Percentiles rank a stretch among this genome's conserved stretches.
These are phyloP conservation scores for Drosophila affinis DNA, from an alignment of 2,888 invertebrate species.

Conservation along the genomic window DNA sequence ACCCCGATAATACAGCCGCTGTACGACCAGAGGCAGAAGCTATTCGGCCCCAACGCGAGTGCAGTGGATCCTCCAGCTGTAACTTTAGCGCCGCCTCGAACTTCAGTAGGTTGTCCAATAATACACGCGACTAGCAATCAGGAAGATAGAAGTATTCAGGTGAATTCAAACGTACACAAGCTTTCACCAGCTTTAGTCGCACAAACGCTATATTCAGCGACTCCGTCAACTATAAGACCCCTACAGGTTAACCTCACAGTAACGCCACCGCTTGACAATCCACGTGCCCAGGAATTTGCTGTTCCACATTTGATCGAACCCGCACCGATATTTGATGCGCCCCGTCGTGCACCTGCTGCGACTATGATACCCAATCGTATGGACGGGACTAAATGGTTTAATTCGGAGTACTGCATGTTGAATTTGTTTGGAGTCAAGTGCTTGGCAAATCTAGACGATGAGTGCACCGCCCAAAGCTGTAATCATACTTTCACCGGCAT, in stretches of 20 bases:
- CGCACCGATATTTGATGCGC: not conserved
- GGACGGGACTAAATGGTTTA: not conserved
- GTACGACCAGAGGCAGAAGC: not conserved
- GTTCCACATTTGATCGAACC: not conserved
- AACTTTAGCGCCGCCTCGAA: too few relatives aligned
- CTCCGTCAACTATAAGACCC: not conserved
- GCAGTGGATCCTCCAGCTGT: not conserved
- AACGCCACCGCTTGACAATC: not conserved
- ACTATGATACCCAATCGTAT: not conserved
- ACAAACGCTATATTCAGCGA: not conserved
- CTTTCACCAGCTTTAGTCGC: not conserved
- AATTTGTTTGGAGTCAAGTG: constrained; percentile 55
- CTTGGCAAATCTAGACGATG: constrained; percentile 19
- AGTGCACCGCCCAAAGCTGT: constrained; percentile 35
- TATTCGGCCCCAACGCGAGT: not conserved
- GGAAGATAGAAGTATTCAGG: not conserved
- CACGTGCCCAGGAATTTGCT: not conserved
- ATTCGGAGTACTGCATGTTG: not conserved
- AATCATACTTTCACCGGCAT: constrained; percentile 34
- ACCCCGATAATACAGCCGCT: not conserved
- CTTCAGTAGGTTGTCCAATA: not conserved
- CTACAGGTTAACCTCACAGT: not conserved
- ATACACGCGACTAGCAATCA: not conserved
- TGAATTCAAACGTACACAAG: not conserved
- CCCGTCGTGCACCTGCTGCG: not conserved